These are phyloP conservation scores for Tenthredo notha DNA, from an alignment of 2,888 invertebrate species.

Conservation along the genomic window DNA sequence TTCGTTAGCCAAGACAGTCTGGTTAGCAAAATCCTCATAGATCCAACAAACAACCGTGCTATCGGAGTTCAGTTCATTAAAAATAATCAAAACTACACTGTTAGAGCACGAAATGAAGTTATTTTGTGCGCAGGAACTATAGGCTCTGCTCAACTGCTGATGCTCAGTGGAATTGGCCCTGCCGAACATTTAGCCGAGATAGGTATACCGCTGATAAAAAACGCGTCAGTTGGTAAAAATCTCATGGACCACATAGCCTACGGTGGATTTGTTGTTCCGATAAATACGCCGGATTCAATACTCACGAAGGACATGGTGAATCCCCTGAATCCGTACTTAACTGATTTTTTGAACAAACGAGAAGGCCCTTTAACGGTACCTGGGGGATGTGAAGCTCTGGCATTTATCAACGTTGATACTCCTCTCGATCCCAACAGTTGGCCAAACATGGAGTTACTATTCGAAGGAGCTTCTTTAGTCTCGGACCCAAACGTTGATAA, in stretches of 20 bases:
- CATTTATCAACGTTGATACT: constrained; percentile 83
- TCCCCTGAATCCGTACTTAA: constrained; percentile 60
- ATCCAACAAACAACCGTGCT: constrained; percentile 80
- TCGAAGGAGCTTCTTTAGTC: constrained; percentile 81
- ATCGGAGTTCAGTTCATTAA: constrained; percentile 83
- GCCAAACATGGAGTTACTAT: constrained; percentile 85
- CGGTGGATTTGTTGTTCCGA: constrained; percentile 82
- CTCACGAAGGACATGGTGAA: constrained; percentile 56
- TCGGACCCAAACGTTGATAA: constrained; percentile 79
- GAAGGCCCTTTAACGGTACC: constrained; percentile 82
- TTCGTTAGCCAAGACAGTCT: constrained; percentile 82
- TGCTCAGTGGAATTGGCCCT: constrained; percentile 90
- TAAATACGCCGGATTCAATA: constrained; percentile 71
- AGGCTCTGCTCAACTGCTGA: constrained; percentile 88
- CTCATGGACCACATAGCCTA: constrained; percentile 86
- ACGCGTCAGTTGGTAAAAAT: constrained; percentile 85
- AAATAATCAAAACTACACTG: constrained; percentile 79
- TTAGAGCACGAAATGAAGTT: constrained; percentile 85
- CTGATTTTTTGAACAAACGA: constrained; percentile 81
- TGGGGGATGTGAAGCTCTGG: constrained; percentile 85
- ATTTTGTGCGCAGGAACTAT: constrained; percentile 89
- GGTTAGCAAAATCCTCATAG: constrained; percentile 83
- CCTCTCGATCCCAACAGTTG: constrained; percentile 80
- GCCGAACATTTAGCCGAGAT: constrained; percentile 81
- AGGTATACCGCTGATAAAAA: constrained; percentile 80